Evolutionary conservation across 1,140 invertebrate genomes (phyloP).

Genomic region (Meloidogyne floridensis): DNA sequence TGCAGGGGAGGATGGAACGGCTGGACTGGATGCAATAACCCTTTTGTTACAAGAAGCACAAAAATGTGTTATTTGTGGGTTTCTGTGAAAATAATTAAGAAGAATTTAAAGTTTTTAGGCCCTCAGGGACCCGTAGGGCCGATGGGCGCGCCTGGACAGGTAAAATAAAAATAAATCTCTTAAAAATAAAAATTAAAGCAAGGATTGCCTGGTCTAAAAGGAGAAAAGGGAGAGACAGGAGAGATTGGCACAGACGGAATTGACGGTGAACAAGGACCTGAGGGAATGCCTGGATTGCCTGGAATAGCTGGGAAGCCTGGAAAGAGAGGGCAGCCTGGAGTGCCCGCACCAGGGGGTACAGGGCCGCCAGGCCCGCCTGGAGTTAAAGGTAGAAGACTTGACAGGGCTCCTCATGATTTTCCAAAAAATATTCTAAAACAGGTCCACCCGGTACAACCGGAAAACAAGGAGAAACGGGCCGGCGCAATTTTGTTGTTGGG

Average conservation of each 20-base stretch:
- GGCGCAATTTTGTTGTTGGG: conserved; percentile 43
- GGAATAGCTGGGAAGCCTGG: conserved; percentile 40
- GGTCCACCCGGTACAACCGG: conserved; percentile 35
- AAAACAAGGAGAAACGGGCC: conserved; percentile 42
- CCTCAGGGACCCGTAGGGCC: conserved; percentile 36
- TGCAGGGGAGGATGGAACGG: conserved; percentile 31
- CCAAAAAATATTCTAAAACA: background rate
- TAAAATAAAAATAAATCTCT: conserved; percentile 13
- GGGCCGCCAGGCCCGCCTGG: conserved; percentile 19
- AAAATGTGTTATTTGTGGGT: conserved; percentile 33
- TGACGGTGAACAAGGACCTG: conserved; percentile 48
- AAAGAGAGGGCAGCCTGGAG: conserved; percentile 34
- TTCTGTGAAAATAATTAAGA: background rate
- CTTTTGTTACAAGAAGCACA: conserved; percentile 45
- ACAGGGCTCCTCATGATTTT: background rate
- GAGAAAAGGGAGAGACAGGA: conserved; percentile 40
- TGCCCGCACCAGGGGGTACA: conserved; percentile 39
- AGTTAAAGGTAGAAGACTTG: background rate
- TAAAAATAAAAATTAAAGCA: conserved; percentile 11
- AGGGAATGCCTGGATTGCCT: conserved; percentile 37
- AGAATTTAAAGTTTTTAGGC: conserved; percentile 23
- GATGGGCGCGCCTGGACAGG: conserved; percentile 37
- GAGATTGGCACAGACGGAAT: conserved; percentile 42
- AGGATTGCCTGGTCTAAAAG: conserved; percentile 32
- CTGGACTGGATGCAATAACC: conserved; percentile 41